Base-by-base conservation (phyloP, 2,888 invertebrate genomes). In the Macroteleia sp. region DNA sequence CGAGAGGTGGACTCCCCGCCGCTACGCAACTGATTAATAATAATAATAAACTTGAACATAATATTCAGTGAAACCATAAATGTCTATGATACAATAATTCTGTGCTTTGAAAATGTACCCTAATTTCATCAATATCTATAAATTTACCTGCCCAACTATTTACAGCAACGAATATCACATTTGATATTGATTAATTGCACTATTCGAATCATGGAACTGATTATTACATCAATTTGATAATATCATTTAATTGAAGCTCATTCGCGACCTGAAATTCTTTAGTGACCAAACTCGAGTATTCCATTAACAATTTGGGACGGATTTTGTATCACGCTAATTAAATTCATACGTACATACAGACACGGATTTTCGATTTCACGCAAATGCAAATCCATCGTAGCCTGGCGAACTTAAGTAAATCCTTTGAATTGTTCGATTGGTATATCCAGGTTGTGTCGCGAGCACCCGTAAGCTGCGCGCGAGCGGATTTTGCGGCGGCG, bases 281-380 rank as follows among this genome's bases (percentile, higher is more conserved):
- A 76, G 81, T 80, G 66, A 81, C 77, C 76, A 81, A 84, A 89
- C 86, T 79, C 83, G 87, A 78, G 81, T 87, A 89, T 89, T 89
- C 89, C 89, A 89, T 89, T 89, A 89, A 88, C 82, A 85, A 86
- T 85, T 86, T 83, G 85, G 78, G 81, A 81, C 77, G 80, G 54
- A 39, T 36, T 52, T 50, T 50, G 69, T 64, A 30, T 39, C 6
- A 10, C 34, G 41, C 48, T 74, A 73, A 74, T 78, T 73, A 62
- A 64, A 73, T 64, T 48, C 54, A 67, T 59, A 67, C 42, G n/a
- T n/a, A n/a, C n/a, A 50, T 39, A 48, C 32, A 59, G 30, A 46
- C 48, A 57, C 17, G 36, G 17, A 28, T 48, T 52, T 66, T 66
- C 44, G 39, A 71, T 54, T 14, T n/a, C 44, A 20, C 5, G 44